Evolutionary conservation across 2,113 vertebrate genomes (phyloP).

Genomic region (Istiophorus platypterus): DNA sequence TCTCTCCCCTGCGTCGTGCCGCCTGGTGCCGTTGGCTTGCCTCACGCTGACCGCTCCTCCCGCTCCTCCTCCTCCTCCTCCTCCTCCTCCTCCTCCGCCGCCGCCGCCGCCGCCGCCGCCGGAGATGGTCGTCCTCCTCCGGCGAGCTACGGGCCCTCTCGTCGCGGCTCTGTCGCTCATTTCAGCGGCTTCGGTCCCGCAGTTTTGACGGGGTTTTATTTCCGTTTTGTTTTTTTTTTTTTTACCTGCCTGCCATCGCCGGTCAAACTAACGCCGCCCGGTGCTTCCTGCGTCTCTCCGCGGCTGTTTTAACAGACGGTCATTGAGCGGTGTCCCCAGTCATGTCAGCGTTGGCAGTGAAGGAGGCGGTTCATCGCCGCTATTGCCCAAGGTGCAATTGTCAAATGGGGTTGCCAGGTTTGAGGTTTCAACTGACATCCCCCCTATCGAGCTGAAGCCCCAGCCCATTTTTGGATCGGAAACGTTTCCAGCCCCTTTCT

Average conservation of each 20-base stretch:
- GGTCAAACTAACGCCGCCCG: neutral
- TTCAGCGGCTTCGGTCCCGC: constrained; percentile 26
- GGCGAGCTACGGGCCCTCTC: constrained; percentile 71
- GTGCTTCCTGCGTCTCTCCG: neutral
- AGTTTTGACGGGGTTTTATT: too few relatives aligned
- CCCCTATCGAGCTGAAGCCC: constrained; percentile 23
- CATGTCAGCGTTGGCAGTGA: neutral
- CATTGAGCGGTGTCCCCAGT: neutral
- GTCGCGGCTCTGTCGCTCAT: constrained; percentile 82
- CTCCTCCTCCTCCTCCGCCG: too few relatives aligned
- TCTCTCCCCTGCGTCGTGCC: constrained; percentile 48
- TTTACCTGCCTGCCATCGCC: constrained; percentile 55
- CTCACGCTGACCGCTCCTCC: constrained; percentile 48
- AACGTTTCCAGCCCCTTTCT: neutral
- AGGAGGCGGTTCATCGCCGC: constrained; percentile 12
- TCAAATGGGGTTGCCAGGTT: constrained; percentile 69
- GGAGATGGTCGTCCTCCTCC: constrained; percentile 80
- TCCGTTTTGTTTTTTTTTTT: neutral
- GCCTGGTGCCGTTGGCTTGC: constrained; percentile 72
- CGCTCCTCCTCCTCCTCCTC: too few relatives aligned
- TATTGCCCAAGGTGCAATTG: constrained; percentile 52
- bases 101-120: constrained; percentile 27
- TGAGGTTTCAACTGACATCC: constrained; percentile 48
- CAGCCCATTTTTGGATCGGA: constrained; percentile 16
- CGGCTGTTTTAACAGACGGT: neutral